Evolutionary conservation across 2,888 invertebrate genomes (phyloP).

Genomic region (Pogonocherus hispidulus): DNA sequence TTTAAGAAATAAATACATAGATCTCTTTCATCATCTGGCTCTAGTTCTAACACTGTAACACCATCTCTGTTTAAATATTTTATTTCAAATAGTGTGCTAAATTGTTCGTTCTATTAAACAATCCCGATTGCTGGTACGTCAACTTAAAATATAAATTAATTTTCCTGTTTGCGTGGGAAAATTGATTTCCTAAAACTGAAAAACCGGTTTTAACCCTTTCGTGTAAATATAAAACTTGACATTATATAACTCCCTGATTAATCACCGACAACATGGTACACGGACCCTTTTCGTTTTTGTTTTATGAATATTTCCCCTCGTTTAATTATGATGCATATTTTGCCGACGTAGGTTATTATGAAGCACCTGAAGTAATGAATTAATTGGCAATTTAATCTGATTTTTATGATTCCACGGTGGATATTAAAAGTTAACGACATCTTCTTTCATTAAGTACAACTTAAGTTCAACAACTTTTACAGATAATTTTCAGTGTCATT

Average conservation of each 20-base stretch:
- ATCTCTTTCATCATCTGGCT: no score
- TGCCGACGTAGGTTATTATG: conserved; percentile 33
- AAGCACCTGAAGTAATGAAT: conserved; percentile 35
- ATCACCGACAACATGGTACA: conserved; percentile 3
- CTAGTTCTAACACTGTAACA: no score
- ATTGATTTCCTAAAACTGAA: neutral
- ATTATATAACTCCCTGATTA: conserved; percentile 13
- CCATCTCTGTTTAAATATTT: no score
- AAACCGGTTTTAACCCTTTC: neutral
- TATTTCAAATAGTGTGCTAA: no score
- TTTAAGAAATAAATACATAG: no score
- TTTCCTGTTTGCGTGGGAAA: neutral
- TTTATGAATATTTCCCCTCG: conserved; percentile 34
- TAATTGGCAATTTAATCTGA: conserved; percentile 38
- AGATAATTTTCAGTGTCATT: no score
- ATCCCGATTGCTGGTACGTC: no score
- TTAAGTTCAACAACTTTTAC: no score
- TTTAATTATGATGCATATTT: conserved; percentile 29
- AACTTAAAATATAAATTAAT: neutral
- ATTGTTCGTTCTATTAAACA: no score
- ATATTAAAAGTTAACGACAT: neutral
- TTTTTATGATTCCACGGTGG: conserved; percentile 15
- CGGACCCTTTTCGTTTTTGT: conserved; percentile 26
- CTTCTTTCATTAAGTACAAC: neutral
- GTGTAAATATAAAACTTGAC: neutral